phyloP scores from a whole-genome alignment of 2,888 invertebrate species.

The Macaria notata region DNA sequence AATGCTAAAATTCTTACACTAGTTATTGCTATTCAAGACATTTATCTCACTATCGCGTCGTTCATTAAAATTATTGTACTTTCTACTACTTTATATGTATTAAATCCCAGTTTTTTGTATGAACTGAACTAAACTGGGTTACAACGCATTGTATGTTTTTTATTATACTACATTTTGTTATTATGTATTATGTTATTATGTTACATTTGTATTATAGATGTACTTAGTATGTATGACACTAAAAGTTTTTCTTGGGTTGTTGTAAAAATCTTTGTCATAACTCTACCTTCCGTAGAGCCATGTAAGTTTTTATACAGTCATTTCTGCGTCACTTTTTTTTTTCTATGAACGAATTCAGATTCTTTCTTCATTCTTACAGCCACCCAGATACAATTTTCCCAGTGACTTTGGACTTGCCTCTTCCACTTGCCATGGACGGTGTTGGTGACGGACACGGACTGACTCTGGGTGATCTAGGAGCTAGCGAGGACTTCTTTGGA shows the following conservation, averaged over 20 bases:
- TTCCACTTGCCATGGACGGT: conserved; percentile 64
- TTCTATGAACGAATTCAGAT: background rate
- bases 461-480: conserved; percentile 56
- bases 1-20: conserved; percentile 26
- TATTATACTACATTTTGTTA: no score
- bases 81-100: no score
- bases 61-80: background rate
- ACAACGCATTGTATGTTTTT: no score
- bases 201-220: no score
- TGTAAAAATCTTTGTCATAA: no score
- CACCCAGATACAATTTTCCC: conserved; percentile 89
- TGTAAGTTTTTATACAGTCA: background rate
- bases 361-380: conserved; percentile 72
- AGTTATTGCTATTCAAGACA: conserved; percentile 32
- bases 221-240: no score
- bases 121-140: no score
- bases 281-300: no score
- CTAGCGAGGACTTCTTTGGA: conserved; percentile 36
- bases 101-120: no score
- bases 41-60: conserved; percentile 29
- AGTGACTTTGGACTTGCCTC: conserved; percentile 87
- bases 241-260: no score
- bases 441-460: conserved; percentile 62
- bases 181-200: no score
- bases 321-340: background rate